Evolutionary conservation across 2,797 vertebrate species (phyloP), one percentile per base, ranked within the genome.

Genomic region (Sebastes miniatus): DNA sequence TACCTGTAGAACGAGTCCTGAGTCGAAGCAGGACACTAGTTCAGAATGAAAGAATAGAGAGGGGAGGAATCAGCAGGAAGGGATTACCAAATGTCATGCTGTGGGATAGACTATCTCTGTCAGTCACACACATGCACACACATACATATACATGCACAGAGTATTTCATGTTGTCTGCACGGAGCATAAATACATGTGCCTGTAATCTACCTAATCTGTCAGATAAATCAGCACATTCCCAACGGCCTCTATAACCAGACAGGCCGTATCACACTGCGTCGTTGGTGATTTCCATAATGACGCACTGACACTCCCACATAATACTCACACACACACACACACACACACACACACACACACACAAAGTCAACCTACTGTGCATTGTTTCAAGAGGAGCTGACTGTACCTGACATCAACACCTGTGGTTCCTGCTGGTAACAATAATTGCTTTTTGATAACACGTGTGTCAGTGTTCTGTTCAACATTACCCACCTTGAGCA

Each of bases 1-100:
- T 77, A 90, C 91, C 87, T 87, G 93, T 92, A 57, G 57, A 93
- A 93, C 91, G 83, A 85, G 91, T 92, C 81, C 66, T 58, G 65
- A 83, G 34, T 65, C 77, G 65, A 31, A 81, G 72, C 76, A 80
- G 29, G 63, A 25, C 54, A 72, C 34, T 69, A 39, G 24, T 83
- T 76, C 8, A 84, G 13, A 76, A 72, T 83, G 32, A 67, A 82
- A 76, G 29, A 85, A 78, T 43, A 73, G 64, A 79, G 63, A 80
- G 22, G 66, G 76, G 74, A 79, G 83, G 86, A 82, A 70, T 80
- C 20, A 43, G 39, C 58, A 25, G 57, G 54, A 78, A 84, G 69
- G 71, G 59, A 80, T 92, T 80, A 80, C 36, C 61, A 70, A 79
- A 85, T 67, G 62, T 29, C 59, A 57, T 36, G 52, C 25, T 1